These are phyloP conservation scores for Diarsia brunnea DNA, from an alignment of 2,888 invertebrate genomes.

Conservation along the genomic window DNA sequence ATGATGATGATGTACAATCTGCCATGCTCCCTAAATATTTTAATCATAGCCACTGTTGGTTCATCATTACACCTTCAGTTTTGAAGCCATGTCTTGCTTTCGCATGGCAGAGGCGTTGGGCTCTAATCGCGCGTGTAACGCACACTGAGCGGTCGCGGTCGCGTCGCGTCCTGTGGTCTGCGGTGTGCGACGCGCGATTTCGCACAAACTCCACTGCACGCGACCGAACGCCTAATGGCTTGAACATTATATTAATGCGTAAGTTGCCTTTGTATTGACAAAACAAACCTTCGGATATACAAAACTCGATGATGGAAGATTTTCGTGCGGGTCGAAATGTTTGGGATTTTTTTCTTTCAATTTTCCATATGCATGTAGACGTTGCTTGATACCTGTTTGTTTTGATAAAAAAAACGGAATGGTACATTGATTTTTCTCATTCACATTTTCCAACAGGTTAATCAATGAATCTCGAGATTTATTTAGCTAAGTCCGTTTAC, in stretches of 20 bases:
- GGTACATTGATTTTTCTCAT: conserved; percentile 22
- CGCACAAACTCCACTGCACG: conserved; percentile 44
- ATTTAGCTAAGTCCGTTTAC: conserved; percentile 15
- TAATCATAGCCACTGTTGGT: background rate
- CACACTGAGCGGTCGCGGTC: conserved; percentile 65
- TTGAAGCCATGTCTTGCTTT: background rate
- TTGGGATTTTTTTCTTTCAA: conserved; percentile 1
- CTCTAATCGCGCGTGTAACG: conserved; percentile 54
- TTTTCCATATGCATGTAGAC: conserved; percentile 11
- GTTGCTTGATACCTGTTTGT: conserved; percentile 19
- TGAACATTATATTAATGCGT: background rate
- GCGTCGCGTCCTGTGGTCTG: conserved; percentile 62
- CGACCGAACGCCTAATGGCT: conserved; percentile 39
- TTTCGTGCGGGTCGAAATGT: background rate
- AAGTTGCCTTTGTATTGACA: background rate
- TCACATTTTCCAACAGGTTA: conserved; percentile 31
- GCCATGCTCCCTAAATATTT: background rate
- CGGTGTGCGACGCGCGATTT: conserved; percentile 44
- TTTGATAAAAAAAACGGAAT: background rate
- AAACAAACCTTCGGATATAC: background rate
- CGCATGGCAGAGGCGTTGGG: conserved; percentile 24
- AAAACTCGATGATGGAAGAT: background rate
- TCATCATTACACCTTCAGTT: background rate
- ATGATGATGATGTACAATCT: background rate
- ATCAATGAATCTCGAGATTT: conserved; percentile 42